Conservation (phyloP, 1,140 invertebrate species). For the Drosophila takahashii region DNA sequence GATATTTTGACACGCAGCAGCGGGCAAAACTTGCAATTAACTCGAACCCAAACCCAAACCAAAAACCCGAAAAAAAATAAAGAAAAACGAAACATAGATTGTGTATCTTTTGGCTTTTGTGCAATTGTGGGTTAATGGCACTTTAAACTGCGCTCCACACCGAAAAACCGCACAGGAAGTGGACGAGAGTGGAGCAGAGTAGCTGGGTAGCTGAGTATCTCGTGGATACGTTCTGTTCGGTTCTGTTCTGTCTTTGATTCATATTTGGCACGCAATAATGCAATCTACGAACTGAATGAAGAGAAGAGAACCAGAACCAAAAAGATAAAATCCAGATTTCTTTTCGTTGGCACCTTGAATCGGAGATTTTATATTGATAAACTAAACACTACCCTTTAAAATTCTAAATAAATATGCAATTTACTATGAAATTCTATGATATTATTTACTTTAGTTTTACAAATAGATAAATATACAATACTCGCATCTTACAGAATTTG, state of each 20-base stretch:
- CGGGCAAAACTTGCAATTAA: slow-evolving; percentile 71
- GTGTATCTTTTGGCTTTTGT: slow-evolving; percentile 29
- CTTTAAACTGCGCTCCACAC: slow-evolving; percentile 63
- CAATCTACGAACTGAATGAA: slow-evolving; percentile 46
- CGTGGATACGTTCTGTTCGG: slow-evolving; percentile 20
- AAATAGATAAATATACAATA: too few species aligned
- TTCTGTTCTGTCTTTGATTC: slow-evolving; percentile 54
- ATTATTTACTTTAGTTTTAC: too few species aligned
- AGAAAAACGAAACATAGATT: slow-evolving; percentile 15
- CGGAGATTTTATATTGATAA: too few species aligned
- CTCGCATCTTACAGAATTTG: too few species aligned
- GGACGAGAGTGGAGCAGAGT: slow-evolving; percentile 8
- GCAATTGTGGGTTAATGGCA: slow-evolving; percentile 77
- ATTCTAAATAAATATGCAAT: neutral
- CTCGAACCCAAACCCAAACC: slow-evolving; percentile 17
- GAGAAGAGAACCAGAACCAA: slow-evolving; percentile 10
- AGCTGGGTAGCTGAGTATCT: slow-evolving; percentile 18
- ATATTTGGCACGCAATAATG: slow-evolving; percentile 80
- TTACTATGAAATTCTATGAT: neutral
- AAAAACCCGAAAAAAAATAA: slow-evolving; percentile 6
- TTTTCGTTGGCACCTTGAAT: neutral
- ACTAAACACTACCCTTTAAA: too few species aligned
- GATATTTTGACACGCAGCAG: slow-evolving; percentile 77
- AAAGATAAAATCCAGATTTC: slow-evolving; percentile 18
- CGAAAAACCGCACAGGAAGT: slow-evolving; percentile 54